Conservation (phyloP, 1,140 invertebrate species). For the Acyrthosiphon pisum region DNA sequence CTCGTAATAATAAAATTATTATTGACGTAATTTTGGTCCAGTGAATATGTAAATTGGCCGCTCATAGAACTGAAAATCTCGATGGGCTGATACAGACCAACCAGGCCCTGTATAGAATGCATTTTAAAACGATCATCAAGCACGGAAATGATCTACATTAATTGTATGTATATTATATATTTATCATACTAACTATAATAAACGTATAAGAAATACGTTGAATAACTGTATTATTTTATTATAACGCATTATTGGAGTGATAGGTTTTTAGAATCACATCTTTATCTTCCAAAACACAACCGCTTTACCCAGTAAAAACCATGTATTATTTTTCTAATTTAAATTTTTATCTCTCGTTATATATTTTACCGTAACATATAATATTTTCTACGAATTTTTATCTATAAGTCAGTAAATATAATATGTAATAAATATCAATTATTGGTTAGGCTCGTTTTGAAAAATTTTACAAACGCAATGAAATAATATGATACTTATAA, state of each 20-base stretch:
- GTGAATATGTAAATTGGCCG: too few relatives aligned
- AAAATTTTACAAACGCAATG: neutral
- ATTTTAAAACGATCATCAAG: neutral
- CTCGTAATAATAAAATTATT: too few relatives aligned
- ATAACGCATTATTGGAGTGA: neutral
- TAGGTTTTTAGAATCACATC: neutral
- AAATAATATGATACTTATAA: neutral
- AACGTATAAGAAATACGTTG: neutral
- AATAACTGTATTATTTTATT: neutral
- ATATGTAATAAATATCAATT: neutral
- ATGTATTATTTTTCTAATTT: neutral
- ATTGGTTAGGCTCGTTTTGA: conserved; percentile 7
- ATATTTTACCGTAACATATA: neutral
- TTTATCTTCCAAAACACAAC: neutral
- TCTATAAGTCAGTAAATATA: neutral
- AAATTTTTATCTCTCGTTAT: neutral
- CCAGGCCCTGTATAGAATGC: too few relatives aligned
- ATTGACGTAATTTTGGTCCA: too few relatives aligned
- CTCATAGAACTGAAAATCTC: too few relatives aligned
- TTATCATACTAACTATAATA: neutral
- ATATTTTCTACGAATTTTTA: conserved; percentile 3
- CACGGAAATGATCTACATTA: neutral
- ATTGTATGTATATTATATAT: neutral
- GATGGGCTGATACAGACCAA: too few relatives aligned
- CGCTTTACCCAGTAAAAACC: neutral